Evolutionary conservation across 2,888 invertebrate species (phyloP), one percentile per base, ranked within the genome.

Genomic region (Polyommatus icarus): DNA sequence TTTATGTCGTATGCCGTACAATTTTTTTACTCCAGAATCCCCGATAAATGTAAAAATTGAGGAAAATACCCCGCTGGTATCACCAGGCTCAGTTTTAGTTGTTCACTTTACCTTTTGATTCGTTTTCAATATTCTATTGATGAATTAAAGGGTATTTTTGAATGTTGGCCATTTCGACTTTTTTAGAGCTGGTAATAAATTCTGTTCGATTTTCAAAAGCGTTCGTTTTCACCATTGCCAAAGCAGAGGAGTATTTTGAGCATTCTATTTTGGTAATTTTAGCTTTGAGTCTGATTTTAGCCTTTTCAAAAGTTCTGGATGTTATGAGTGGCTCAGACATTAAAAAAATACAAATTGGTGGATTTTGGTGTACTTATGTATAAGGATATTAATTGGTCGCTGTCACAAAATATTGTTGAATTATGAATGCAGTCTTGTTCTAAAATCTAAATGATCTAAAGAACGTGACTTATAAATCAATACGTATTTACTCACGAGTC

Each of bases 21-120:
- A n/a, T n/a, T n/a, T n/a, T n/a, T n/a, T n/a, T n/a, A n/a, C n/a
- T n/a, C n/a, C n/a, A n/a, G n/a, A n/a, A n/a, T n/a, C n/a, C n/a
- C n/a, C n/a, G n/a, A n/a, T n/a, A n/a, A n/a, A n/a, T n/a, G n/a
- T n/a, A n/a, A n/a, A n/a, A 67, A 18, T 6, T 61, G 67, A 12
- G 29, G 2, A 29, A 40, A 36, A 40, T 10, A 1, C 72, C 40
- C 1, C 18, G 10, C n/a, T 72, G 72, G 36, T 40, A 72, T 40
- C 82, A 82, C 82, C 83, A 83, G 84, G 6, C 67, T 29, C 81
- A 84, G 83, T 84, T 85, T 79, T 81, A 81, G 81, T 80, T 83
- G 79, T 83, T 83, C 80, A 78, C 80, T 80, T 81, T 82, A 29
- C 75, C 75, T 75, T 75, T 75, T 54, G 75, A 75, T 75, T 75